Percentiles rank a stretch among this genome's conserved stretches.
Evolutionary conservation across 2,113 vertebrate species (phyloP).

Genomic region (Oncorhynchus tshawytscha): DNA sequence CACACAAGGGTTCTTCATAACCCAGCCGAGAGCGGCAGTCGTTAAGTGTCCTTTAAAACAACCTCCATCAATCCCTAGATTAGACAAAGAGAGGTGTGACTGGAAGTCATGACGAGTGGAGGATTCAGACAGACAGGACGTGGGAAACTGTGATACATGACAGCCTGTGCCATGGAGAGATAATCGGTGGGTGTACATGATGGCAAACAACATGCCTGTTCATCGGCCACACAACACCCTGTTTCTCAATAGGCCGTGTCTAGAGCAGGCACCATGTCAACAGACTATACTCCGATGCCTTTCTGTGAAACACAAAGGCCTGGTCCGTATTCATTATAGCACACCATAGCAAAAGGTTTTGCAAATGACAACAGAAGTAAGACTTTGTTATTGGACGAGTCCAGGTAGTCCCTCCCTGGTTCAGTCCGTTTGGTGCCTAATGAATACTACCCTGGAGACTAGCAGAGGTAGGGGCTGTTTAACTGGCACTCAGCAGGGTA

Average conservation of each 20-base stretch:
- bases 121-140: not conserved
- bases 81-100: slow-evolving; percentile 52
- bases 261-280: slow-evolving; percentile 19
- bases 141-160: not conserved
- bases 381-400: too few species aligned
- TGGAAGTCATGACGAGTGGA: slow-evolving; percentile 29
- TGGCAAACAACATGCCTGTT: not conserved
- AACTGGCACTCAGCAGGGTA: slow-evolving; percentile 56
- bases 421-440: too few species aligned
- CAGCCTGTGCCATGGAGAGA: not conserved
- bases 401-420: too few species aligned
- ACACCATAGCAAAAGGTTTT: too few species aligned
- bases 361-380: not conserved
- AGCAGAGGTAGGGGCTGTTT: slow-evolving; percentile 37
- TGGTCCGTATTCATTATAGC: not conserved
- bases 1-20: slow-evolving; percentile 33
- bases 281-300: slow-evolving; percentile 19
- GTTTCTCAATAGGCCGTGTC: slow-evolving; percentile 2
- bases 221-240: not conserved
- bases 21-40: slow-evolving; percentile 41
- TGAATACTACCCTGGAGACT: too few species aligned
- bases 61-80: slow-evolving; percentile 48
- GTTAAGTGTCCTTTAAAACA: slow-evolving; percentile 41
- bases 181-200: not conserved
- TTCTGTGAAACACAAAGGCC: slow-evolving; percentile 30